phyloP scores from a whole-genome alignment of 2,797 vertebrate species.

The Poecilia gillii region DNA sequence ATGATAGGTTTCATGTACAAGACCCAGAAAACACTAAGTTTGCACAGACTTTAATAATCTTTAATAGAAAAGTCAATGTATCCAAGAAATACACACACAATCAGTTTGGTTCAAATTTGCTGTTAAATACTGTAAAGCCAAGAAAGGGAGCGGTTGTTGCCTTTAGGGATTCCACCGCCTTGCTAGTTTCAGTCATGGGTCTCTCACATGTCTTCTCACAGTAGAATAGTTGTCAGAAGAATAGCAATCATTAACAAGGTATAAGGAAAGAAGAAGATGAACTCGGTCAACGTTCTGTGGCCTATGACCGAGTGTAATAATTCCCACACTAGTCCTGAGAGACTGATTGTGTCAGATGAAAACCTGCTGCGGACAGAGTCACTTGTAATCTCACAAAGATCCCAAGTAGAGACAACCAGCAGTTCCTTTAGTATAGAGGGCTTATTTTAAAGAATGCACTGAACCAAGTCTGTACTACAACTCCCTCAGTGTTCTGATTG shows the following conservation, averaged over 20 bases:
- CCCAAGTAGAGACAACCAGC: slow-evolving; percentile 13
- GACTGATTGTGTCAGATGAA: slow-evolving; percentile 22
- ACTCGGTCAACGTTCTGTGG: not conserved
- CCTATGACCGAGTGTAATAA: slow-evolving; percentile 16
- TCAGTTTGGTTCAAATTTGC: not conserved
- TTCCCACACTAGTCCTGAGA: slow-evolving; percentile 2
- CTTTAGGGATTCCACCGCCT: slow-evolving; percentile 1
- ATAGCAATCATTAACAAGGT: not conserved
- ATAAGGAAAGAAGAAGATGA: slow-evolving; percentile 18
- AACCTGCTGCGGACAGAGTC: slow-evolving; percentile 40
- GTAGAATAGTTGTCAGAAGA: slow-evolving; percentile 4
- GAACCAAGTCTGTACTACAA: slow-evolving; percentile 17
- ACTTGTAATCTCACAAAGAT: slow-evolving; percentile 28
- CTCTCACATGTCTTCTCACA: not conserved
- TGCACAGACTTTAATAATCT: slow-evolving; percentile 17
- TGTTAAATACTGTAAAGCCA: slow-evolving; percentile 7
- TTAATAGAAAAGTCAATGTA: slow-evolving; percentile 34
- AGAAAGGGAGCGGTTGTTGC: not conserved
- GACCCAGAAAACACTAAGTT: slow-evolving; percentile 13
- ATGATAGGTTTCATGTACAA: slow-evolving; percentile 2
- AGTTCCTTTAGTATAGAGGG: slow-evolving; percentile 13
- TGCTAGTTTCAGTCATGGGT: not conserved
- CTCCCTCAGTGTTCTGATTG: slow-evolving; percentile 26
- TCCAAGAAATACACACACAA: not conserved
- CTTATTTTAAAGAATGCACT: not conserved